Conservation (phyloP, 2,797 vertebrate genomes). For the Chloroceryle amazona region DNA sequence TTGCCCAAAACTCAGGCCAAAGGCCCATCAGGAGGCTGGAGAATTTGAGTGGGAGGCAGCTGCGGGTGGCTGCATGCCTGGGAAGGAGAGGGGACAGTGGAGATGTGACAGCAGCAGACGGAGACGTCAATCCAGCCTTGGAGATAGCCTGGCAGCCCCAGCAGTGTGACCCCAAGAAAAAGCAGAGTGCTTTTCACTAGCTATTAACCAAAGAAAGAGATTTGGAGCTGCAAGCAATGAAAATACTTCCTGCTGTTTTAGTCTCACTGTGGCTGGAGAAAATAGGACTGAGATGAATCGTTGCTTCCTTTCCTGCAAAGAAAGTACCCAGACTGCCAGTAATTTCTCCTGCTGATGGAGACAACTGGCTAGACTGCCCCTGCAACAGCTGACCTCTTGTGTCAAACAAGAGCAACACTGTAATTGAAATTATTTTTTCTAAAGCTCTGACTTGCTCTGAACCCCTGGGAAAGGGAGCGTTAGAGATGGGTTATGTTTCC, state of each 20-base stretch:
- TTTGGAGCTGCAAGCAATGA: background rate
- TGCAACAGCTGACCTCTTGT: background rate
- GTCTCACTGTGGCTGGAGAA: background rate
- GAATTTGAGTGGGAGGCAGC: background rate
- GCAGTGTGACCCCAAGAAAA: background rate
- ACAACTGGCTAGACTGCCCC: background rate
- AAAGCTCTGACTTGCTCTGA: background rate
- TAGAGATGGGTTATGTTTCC: background rate
- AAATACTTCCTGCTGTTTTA: background rate
- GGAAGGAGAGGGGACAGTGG: background rate
- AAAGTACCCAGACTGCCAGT: background rate
- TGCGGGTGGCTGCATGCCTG: background rate
- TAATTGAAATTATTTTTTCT: background rate
- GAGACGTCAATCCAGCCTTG: background rate
- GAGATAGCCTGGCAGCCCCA: background rate
- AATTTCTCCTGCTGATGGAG: background rate
- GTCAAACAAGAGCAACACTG: background rate
- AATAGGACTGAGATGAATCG: background rate
- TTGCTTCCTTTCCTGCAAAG: background rate
- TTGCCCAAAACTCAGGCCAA: background rate
- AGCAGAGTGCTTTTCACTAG: background rate
- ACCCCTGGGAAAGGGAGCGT: background rate
- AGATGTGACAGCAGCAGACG: background rate
- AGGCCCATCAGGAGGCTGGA: background rate
- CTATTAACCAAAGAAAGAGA: background rate